Evolutionary conservation across 2,797 vertebrate species (phyloP).

Genomic region (Hybognathus amarus): DNA sequence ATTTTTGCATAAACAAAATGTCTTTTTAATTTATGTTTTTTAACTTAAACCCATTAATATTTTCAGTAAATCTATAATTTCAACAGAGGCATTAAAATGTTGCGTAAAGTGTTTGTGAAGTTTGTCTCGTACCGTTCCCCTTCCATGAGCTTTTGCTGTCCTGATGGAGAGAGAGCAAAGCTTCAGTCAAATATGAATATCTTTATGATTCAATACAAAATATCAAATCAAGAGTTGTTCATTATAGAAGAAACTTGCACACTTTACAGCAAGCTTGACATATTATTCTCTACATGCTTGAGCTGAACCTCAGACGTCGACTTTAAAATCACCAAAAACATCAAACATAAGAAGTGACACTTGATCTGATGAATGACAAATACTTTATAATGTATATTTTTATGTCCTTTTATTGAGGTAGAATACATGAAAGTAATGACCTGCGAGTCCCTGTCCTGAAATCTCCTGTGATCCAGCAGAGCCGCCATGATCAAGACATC

Average conservation of each 20-base stretch:
- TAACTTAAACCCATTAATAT: too few relatives aligned
- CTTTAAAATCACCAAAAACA: too few relatives aligned
- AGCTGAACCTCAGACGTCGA: too few relatives aligned
- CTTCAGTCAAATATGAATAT: not conserved
- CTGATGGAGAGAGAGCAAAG: not conserved
- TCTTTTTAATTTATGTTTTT: too few relatives aligned
- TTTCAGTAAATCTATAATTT: not conserved
- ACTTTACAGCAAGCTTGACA: not conserved
- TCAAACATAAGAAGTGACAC: not conserved
- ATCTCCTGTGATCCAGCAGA: rapidly evolving
- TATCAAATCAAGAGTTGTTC: not conserved
- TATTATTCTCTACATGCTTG: too few relatives aligned
- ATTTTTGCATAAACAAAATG: too few relatives aligned
- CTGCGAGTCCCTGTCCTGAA: not conserved
- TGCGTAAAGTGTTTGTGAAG: too few relatives aligned
- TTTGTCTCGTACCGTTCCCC: not conserved
- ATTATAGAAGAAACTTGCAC: not conserved
- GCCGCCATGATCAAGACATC: rapidly evolving
- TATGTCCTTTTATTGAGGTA: not conserved
- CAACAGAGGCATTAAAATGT: not conserved
- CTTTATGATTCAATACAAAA: not conserved
- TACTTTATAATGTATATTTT: not conserved
- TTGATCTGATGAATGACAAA: not conserved
- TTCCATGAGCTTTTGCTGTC: not conserved
- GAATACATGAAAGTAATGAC: not conserved